Conservation (phyloP, 2,797 vertebrate genomes). For the Cryptoprocta ferox region DNA sequence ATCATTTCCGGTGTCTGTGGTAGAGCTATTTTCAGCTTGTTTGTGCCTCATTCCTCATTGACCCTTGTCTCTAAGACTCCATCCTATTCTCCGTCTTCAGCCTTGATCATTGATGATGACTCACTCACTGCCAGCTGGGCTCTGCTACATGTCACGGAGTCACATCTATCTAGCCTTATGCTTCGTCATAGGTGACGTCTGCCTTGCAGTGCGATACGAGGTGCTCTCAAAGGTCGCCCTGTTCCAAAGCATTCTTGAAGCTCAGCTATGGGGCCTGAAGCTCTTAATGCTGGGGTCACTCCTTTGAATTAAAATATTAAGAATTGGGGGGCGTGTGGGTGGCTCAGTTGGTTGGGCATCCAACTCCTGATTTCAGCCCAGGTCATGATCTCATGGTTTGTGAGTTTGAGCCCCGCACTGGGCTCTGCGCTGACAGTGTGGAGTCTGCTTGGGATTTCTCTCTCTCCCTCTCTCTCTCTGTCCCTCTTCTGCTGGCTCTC, state of each 20-base stretch:
- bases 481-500: too few species aligned
- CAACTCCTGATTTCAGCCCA: too few species aligned
- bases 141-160: conserved; percentile 56
- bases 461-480: too few species aligned
- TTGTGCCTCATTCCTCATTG: conserved; percentile 58
- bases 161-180: conserved; percentile 51
- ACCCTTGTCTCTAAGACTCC: conserved; percentile 64
- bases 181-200: conserved; percentile 49
- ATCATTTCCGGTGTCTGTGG: conserved; percentile 50
- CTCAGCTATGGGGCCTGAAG: neutral
- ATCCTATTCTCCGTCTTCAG: conserved; percentile 53
- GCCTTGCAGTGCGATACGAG: neutral
- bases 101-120: conserved; percentile 44
- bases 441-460: too few species aligned
- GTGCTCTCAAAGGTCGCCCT: conserved; percentile 4
- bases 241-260: neutral
- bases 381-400: too few species aligned
- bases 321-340: neutral
- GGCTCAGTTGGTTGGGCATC: too few species aligned
- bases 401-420: too few species aligned
- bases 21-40: conserved; percentile 71
- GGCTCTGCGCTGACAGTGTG: too few species aligned
- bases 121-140: conserved; percentile 66
- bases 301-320: conserved; percentile 39
- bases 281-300: neutral